Evolutionary conservation across 2,888 invertebrate genomes (phyloP).

Genomic region (Athripsodes cinereus): DNA sequence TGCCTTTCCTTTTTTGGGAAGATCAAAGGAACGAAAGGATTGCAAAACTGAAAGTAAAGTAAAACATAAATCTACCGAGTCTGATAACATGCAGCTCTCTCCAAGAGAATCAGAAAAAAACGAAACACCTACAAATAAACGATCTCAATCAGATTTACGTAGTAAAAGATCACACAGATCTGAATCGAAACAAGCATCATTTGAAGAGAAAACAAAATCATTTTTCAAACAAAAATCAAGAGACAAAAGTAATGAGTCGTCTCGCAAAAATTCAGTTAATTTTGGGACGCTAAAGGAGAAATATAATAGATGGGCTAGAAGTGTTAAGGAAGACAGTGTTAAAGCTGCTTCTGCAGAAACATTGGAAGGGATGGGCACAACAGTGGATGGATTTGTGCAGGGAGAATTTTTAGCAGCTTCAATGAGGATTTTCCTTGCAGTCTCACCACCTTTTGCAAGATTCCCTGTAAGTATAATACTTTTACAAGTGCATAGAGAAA

Average conservation of each 20-base stretch:
- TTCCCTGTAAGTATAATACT: slow-evolving; percentile 16
- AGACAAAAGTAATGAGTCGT: slow-evolving; percentile 12
- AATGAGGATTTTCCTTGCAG: slow-evolving; percentile 59
- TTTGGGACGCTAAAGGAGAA: slow-evolving; percentile 12
- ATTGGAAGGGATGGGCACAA: slow-evolving; percentile 2
- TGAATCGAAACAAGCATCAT: slow-evolving; percentile 6
- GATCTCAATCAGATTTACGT: background rate
- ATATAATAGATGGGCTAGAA: slow-evolving; percentile 14
- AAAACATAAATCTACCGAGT: slow-evolving; percentile 3
- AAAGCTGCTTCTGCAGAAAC: slow-evolving; percentile 21
- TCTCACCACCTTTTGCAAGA: slow-evolving; percentile 46
- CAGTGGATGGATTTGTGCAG: slow-evolving; percentile 8
- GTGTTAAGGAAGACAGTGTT: slow-evolving; percentile 8
- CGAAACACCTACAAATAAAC: background rate
- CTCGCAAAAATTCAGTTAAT: slow-evolving; percentile 19
- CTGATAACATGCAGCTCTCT: background rate
- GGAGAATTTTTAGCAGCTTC: slow-evolving; percentile 55
- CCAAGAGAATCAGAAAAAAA: slow-evolving; percentile 9
- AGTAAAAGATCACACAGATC: background rate
- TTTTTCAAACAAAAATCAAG: slow-evolving; percentile 22
- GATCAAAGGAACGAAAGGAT: slow-evolving; percentile 15
- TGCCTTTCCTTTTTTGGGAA: slow-evolving; percentile 20
- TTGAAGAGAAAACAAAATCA: slow-evolving; percentile 17
- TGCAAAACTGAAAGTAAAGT: slow-evolving; percentile 7
- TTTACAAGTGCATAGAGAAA: too few relatives aligned